Conservation (phyloP, 2,113 vertebrate species). For the Proterorhinus semilunaris region DNA sequence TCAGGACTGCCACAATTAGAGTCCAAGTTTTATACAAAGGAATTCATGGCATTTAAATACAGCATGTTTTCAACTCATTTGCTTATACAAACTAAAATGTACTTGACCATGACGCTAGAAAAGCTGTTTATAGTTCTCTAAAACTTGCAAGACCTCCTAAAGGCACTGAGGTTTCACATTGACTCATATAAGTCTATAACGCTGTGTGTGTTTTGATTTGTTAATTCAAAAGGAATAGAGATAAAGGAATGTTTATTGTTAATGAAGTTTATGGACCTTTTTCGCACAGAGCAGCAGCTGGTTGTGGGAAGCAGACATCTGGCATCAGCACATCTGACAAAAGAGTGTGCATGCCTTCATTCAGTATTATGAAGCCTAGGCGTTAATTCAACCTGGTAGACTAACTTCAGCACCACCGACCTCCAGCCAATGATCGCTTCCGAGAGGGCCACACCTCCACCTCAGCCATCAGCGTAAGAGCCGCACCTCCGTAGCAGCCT, state of each 20-base stretch:
- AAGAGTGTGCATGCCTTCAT: not conserved
- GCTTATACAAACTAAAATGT: not conserved
- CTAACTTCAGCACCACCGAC: too few species aligned
- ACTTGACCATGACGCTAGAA: not conserved
- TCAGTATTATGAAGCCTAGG: too few species aligned
- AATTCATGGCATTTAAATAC: not conserved
- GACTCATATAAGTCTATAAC: not conserved
- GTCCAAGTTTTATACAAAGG: not conserved
- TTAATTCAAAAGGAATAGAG: too few species aligned
- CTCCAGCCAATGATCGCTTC: too few species aligned
- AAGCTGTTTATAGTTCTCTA: not conserved
- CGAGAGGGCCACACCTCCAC: too few species aligned
- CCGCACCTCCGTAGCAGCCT: too few species aligned
- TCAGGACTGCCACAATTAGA: not conserved
- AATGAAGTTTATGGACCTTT: too few species aligned
- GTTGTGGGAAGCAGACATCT: not conserved
- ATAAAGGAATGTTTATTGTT: too few species aligned
- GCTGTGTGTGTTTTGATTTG: too few species aligned
- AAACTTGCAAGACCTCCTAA: not conserved
- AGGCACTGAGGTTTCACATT: not conserved
- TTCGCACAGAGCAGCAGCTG: not conserved
- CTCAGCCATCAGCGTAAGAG: too few species aligned
- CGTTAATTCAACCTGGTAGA: too few species aligned
- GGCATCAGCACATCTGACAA: slow-evolving; percentile 7
- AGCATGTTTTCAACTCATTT: not conserved